A percentile compares a stretch with the other conserved stretches of the same genome.
Evolutionary conservation across 2,888 invertebrate species (phyloP).

Genomic region (Napeogenes inachia): DNA sequence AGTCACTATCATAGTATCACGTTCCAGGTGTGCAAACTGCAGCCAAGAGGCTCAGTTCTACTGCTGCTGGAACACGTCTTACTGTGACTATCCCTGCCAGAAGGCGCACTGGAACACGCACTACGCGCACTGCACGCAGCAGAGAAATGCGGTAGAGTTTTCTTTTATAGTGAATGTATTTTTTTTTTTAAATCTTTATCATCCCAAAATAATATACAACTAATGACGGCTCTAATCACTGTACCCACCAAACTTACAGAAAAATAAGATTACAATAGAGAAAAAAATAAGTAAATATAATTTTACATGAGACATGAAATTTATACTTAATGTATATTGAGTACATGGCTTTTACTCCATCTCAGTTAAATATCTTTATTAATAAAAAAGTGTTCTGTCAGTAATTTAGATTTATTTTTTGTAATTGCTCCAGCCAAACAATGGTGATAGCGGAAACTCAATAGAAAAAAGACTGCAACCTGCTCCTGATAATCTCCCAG

Average conservation of each 20-base stretch:
- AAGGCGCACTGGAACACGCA: constrained; percentile 91
- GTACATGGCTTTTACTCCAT: too few species aligned
- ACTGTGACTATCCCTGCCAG: constrained; percentile 94
- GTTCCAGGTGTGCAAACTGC: constrained; percentile 86
- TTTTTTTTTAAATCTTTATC: not conserved
- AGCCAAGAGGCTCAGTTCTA: constrained; percentile 92
- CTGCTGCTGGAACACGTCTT: constrained; percentile 98
- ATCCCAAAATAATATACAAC: too few species aligned
- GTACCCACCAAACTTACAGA: too few species aligned
- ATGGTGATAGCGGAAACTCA: constrained; percentile 31
- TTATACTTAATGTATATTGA: too few species aligned
- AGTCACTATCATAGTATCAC: not conserved
- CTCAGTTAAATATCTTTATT: not conserved
- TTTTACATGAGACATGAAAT: too few species aligned
- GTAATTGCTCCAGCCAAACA: constrained; percentile 35
- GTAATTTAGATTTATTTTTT: not conserved
- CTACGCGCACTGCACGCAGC: constrained; percentile 68
- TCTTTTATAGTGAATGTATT: not conserved
- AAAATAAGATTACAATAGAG: too few species aligned
- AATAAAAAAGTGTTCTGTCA: not conserved
- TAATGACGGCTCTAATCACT: too few species aligned
- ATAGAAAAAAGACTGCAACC: constrained; percentile 39
- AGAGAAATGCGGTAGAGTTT: constrained; percentile 41
- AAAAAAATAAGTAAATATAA: too few species aligned
- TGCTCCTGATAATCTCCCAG: constrained; percentile 45